phyloP scores from a whole-genome alignment of 2,797 vertebrate genomes.

The Sebastes trivittatus region DNA sequence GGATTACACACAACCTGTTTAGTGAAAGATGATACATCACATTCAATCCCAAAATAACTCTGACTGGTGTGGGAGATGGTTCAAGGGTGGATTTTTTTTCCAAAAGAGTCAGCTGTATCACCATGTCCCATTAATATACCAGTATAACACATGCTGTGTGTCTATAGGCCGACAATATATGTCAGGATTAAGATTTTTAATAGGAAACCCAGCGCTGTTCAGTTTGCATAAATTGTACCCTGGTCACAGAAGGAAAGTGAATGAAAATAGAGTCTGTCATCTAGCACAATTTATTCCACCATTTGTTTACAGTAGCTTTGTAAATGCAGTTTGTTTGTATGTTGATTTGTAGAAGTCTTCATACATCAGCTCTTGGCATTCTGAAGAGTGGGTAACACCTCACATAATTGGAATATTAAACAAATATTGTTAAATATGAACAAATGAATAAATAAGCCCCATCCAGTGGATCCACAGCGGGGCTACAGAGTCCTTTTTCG shows the following conservation, averaged over 20 bases:
- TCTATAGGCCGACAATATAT: neutral
- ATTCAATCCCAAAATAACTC: conserved; percentile 14
- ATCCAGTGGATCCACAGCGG: conserved; percentile 54
- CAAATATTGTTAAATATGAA: conserved; percentile 81
- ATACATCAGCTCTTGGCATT: conserved; percentile 78
- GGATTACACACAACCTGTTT: neutral
- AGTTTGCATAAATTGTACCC: neutral
- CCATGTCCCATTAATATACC: neutral
- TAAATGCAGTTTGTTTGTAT: conserved; percentile 72
- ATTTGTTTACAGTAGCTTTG: conserved; percentile 80
- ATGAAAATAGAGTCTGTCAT: conserved; percentile 61
- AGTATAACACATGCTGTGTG: neutral
- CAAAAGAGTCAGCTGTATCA: neutral
- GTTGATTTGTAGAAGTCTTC: conserved; percentile 72
- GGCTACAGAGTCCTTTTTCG: conserved; percentile 54
- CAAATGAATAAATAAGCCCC: conserved; percentile 77
- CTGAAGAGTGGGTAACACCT: conserved; percentile 74
- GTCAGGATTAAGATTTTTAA: neutral
- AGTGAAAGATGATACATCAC: neutral
- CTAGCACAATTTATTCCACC: conserved; percentile 81
- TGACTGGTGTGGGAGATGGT: neutral
- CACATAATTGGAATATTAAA: conserved; percentile 74
- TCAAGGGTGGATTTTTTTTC: neutral
- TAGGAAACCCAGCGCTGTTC: neutral
- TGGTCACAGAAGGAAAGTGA: conserved; percentile 40